Percentiles rank a stretch among this genome's conserved stretches.
These are phyloP conservation scores for Coecobrya sp. DNA, from an alignment of 2,888 invertebrate genomes.

Conservation along the genomic window DNA sequence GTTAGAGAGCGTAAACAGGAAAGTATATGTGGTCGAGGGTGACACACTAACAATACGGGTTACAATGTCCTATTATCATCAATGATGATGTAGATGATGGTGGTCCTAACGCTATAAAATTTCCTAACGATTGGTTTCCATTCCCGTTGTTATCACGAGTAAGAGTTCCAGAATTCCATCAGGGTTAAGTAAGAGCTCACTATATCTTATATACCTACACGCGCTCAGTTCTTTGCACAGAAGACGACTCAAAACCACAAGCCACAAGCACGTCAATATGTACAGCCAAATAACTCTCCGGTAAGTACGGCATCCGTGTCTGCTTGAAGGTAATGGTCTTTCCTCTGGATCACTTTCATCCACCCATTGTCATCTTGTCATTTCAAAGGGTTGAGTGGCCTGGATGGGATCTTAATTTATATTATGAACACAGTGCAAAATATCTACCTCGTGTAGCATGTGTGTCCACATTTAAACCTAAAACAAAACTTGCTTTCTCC, in stretches of 20 bases:
- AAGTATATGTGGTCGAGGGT: neutral
- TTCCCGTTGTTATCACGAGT: slow-evolving; percentile 1
- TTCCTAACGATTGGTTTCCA: slow-evolving; percentile 38
- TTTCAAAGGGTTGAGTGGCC: neutral
- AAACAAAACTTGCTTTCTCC: no score
- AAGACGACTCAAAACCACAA: slow-evolving; percentile 33
- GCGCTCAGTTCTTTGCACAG: neutral
- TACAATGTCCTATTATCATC: neutral
- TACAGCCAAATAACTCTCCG: slow-evolving; percentile 20
- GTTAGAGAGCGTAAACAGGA: neutral
- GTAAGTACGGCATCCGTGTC: neutral
- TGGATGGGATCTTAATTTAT: slow-evolving; percentile 4
- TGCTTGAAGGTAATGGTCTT: neutral
- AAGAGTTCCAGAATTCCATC: neutral
- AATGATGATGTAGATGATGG: slow-evolving; percentile 4
- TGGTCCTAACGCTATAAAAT: slow-evolving; percentile 22
- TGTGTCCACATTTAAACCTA: neutral
- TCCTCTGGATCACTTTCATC: neutral
- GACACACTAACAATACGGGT: slow-evolving; percentile 20
- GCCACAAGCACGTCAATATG: slow-evolving; percentile 51
- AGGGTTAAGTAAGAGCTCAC: slow-evolving; percentile 11
- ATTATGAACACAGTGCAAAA: neutral
- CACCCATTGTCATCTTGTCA: slow-evolving; percentile 33
- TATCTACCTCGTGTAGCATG: neutral
- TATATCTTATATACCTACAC: no score